Conservation (phyloP, 2,797 vertebrate genomes). For the Rhinella marina region DNA sequence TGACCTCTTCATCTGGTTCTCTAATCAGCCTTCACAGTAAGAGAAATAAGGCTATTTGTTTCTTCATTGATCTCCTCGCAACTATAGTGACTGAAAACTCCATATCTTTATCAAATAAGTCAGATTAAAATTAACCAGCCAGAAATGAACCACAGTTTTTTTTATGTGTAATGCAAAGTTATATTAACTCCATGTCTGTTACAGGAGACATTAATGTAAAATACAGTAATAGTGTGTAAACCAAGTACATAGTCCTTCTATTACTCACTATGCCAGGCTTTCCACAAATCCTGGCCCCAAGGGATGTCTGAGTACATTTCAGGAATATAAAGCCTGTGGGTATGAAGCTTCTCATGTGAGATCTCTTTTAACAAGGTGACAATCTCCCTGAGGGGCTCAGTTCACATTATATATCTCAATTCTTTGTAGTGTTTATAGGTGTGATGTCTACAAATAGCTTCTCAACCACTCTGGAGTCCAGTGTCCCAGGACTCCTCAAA, state of each 20-base stretch:
- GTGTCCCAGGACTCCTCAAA: neutral
- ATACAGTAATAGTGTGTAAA: neutral
- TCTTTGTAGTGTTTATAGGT: neutral
- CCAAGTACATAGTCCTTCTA: neutral
- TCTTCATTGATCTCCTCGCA: no score
- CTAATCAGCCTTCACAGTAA: no score
- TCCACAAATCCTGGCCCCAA: neutral
- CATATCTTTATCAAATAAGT: neutral
- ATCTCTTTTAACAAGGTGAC: slow-evolving; percentile 26
- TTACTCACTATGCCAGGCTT: neutral
- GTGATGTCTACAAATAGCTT: neutral
- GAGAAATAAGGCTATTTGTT: no score
- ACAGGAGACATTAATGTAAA: no score
- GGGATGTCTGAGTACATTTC: slow-evolving; percentile 11
- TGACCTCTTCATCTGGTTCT: no score
- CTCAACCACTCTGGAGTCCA: neutral
- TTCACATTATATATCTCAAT: neutral
- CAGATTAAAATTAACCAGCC: neutral
- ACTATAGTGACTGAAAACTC: no score
- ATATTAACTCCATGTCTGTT: neutral
- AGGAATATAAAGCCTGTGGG: neutral
- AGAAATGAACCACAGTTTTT: neutral
- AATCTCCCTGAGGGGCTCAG: neutral
- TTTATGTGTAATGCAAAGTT: neutral
- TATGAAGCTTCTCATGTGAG: neutral